Evolutionary conservation across 2,888 invertebrate species (phyloP).

Genomic region (Scotopteryx bipunctaria): DNA sequence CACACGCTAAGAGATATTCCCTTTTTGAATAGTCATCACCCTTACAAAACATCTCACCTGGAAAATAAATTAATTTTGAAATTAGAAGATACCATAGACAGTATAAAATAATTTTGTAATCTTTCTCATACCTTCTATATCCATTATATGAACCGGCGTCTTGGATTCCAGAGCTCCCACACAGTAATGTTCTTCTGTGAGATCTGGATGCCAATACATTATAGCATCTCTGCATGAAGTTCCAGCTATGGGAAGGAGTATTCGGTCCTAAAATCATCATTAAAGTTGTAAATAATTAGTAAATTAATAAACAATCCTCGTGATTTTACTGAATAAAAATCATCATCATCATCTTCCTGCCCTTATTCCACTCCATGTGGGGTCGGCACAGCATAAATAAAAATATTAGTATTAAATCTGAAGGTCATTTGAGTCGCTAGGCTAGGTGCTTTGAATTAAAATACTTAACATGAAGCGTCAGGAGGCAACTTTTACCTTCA

Average conservation of each 20-base stretch:
- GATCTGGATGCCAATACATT: slow-evolving; percentile 78
- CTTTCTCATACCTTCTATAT: slow-evolving; percentile 63
- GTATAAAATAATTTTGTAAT: neutral
- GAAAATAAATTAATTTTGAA: slow-evolving; percentile 24
- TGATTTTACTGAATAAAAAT: no score
- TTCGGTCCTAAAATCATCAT: slow-evolving; percentile 63
- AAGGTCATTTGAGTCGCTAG: no score
- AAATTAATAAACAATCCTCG: no score
- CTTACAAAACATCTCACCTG: slow-evolving; percentile 77
- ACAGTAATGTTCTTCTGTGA: slow-evolving; percentile 77
- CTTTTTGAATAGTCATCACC: slow-evolving; percentile 78
- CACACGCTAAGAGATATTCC: slow-evolving; percentile 74
- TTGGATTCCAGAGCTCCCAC: slow-evolving; percentile 75
- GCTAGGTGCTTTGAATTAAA: no score
- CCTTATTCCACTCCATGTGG: no score
- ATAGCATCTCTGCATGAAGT: slow-evolving; percentile 75
- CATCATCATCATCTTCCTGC: no score
- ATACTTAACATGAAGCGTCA: no score
- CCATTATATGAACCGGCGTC: slow-evolving; percentile 70
- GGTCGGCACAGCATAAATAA: no score
- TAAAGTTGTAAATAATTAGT: no score
- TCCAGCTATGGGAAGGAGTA: slow-evolving; percentile 75
- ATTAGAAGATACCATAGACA: neutral
- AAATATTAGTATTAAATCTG: no score
- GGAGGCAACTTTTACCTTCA: no score